Base-by-base conservation (phyloP, 2,113 vertebrate species). In the Todiramphus chloris region DNA sequence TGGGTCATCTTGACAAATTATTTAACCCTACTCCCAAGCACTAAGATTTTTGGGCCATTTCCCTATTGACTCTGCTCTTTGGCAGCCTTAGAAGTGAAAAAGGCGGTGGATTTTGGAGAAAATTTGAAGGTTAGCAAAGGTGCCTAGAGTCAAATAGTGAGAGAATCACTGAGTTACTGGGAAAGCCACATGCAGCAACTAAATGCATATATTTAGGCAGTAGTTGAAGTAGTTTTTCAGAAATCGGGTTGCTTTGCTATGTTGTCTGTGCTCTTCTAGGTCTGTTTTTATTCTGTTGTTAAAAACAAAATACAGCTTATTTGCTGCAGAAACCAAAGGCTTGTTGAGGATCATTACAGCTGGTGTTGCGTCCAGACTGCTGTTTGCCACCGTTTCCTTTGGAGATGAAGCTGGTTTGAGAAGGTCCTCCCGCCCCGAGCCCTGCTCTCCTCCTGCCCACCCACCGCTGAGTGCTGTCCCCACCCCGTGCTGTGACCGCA, bases 31-130 rank as follows among this genome's bases (percentile, higher is more conserved):
- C 62, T 93, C 67, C 18, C 43, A 55, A 31, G 37, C 2, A 0
- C 51, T 64, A 44, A 41, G 37, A 37, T 63, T 68, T 84, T 53
- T 59, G 58, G 39, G 17, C 59, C 19, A 60, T n/a, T 84, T 79
- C 67, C 7, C 58, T 44, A 37, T 33, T 43, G 33, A 35, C 28
- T 87, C 21, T 64, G 37, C 17, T 64, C 35, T 67, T 67, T 39
- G 37, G 12, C 31, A 28, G 60, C 27, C 51, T 55, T 75, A 63
- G 50, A 62, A 77, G 30, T 21, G 13, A 62, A 66, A 60, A 80
- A 56, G 5, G 9, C 3, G 7, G 18, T 0, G 0, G 4, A 10
- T 64, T 80, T n/a, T 28, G 30, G 13, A 62, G 53, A 66, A 76
- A 77, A 92, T 89, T 4, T 31, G 31, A 67, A 77, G 21, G 16